Base-by-base conservation (phyloP, 1,140 invertebrate species). In the Drosophila nasuta region DNA sequence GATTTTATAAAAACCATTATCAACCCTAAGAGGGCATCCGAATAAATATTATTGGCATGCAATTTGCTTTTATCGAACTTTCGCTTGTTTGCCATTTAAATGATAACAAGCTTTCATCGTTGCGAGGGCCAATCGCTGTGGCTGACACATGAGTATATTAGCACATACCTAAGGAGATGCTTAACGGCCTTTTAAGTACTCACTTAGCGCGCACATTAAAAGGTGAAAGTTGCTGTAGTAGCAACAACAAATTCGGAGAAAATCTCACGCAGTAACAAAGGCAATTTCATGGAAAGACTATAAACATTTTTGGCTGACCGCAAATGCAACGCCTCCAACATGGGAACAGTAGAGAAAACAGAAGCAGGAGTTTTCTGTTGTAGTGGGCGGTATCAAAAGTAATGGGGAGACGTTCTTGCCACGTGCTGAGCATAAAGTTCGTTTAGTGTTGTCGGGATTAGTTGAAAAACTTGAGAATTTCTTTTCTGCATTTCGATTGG, bases 191-290 rank as follows among this genome's bases (percentile, higher is more conserved):
- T 76, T 72, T 60, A 54, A 72, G 43, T 38, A 56, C 56, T 52
- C 74, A 72, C 60, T 71, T 66, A 72, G 73, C 35, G 33, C 28
- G 33, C 33, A 63, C 66, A 63, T 75, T 75, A 70, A 57, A 58
- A 69, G 67, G 35, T 11, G 54, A 63, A 75, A 63, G 20, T 71
- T 75, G 45, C 52, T 35, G 46, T 58, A 25, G 67, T 25, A 64
- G 58, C 67, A 63, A 28, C 20, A 10, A 11, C 28, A 41, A 5
- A 20, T 30, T 30, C 46, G 17, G 43, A 43, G 13, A 5, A 25
- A 11, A 48, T 0, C 49, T 49, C 33, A 17, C 30, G n/a, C 67
- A 75, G 51, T 57, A 71, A 71, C 54, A 72, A 76, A 58, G 60
- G 20, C 59, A 75, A 71, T 75, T 75, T 64, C 33, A 43, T 15